A percentile compares a stretch with the other conserved stretches of the same genome.
These are phyloP conservation scores for Poeciliopsis turneri DNA, from an alignment of 2,797 vertebrate species.

Conservation along the genomic window DNA sequence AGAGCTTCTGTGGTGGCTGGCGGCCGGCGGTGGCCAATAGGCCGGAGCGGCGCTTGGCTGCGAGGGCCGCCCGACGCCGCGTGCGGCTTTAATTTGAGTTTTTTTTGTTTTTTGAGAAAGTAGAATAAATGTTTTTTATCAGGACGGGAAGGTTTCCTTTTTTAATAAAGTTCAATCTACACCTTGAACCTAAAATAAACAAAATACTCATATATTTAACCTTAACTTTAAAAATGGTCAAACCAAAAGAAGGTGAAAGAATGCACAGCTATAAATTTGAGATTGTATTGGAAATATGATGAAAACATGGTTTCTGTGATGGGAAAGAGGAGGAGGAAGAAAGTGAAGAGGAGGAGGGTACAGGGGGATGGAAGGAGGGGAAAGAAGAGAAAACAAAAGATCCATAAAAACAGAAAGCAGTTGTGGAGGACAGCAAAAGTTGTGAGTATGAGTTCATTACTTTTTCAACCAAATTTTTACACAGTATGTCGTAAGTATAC, in stretches of 20 bases:
- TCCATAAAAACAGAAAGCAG: slow-evolving; percentile 72
- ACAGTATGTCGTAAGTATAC: slow-evolving; percentile 27
- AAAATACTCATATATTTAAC: neutral
- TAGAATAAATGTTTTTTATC: neutral
- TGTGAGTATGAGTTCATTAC: slow-evolving; percentile 75
- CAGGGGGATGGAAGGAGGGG: slow-evolving; percentile 63
- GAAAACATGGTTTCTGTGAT: slow-evolving; percentile 49
- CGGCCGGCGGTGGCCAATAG: too few relatives aligned
- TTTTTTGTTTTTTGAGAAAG: neutral
- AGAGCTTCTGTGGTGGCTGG: too few relatives aligned
- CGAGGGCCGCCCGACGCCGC: too few relatives aligned
- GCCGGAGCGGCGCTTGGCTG: too few relatives aligned
- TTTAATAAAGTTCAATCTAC: neutral
- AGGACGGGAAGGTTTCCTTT: neutral
- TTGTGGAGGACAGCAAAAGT: slow-evolving; percentile 74
- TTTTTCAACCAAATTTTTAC: slow-evolving; percentile 48
- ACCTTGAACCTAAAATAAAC: neutral
- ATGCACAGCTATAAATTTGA: neutral
- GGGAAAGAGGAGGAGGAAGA: slow-evolving; percentile 48
- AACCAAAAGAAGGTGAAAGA: too few relatives aligned
- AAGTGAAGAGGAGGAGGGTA: slow-evolving; percentile 47
- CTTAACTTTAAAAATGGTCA: neutral
- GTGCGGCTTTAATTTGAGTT: too few relatives aligned
- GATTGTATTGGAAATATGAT: slow-evolving; percentile 17
- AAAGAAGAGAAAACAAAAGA: slow-evolving; percentile 75